phyloP scores from a whole-genome alignment of 2,113 vertebrate species.

The Stictonetta naevosa region DNA sequence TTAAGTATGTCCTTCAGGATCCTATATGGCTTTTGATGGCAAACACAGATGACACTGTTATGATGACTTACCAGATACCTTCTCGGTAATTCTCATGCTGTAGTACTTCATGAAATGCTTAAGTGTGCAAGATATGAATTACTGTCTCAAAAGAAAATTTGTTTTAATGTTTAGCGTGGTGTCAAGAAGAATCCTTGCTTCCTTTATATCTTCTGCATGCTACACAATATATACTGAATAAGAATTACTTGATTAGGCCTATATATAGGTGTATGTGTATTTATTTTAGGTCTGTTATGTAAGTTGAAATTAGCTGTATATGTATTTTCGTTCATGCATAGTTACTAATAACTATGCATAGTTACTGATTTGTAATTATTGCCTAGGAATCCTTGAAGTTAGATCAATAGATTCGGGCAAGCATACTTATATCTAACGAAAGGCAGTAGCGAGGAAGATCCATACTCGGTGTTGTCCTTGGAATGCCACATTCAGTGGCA shows the following conservation, averaged over 20 bases:
- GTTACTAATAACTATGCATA: not conserved
- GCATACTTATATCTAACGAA: not conserved
- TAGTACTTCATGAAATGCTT: not conserved
- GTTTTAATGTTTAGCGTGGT: not conserved
- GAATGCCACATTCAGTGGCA: not conserved
- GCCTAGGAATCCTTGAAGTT: not conserved
- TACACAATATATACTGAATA: not conserved
- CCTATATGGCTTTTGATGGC: conserved; percentile 91
- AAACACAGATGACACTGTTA: conserved; percentile 84
- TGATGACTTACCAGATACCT: conserved; percentile 95
- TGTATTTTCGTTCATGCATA: not conserved
- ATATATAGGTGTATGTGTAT: not conserved
- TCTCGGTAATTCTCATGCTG: conserved; percentile 77
- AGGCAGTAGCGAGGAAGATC: not conserved
- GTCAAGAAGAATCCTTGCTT: not conserved
- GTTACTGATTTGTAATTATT: not conserved
- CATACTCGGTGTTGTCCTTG: not conserved
- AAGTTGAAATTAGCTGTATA: not conserved
- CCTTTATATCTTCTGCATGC: not conserved
- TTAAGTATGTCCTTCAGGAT: conserved; percentile 87
- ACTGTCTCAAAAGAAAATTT: not conserved
- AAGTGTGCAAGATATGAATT: not conserved
- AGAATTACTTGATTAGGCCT: not conserved
- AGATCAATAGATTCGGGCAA: not conserved
- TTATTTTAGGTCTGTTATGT: not conserved